phyloP scores from a whole-genome alignment of 1,140 invertebrate species.

The Drosophila insularis region DNA sequence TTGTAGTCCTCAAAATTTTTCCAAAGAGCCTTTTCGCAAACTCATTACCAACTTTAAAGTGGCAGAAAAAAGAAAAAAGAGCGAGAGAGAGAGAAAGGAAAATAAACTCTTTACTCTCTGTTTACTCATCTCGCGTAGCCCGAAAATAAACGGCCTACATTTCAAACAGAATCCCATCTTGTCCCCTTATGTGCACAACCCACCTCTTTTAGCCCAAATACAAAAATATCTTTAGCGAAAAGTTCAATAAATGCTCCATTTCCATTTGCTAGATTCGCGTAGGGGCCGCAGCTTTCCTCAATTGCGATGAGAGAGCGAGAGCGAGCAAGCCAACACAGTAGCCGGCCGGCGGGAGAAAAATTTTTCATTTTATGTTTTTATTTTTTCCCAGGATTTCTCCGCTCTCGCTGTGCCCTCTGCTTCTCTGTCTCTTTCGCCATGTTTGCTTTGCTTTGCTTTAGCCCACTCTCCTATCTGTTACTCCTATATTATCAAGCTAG shows the following conservation, averaged over 20 bases:
- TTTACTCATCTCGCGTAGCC: conserved; percentile 23
- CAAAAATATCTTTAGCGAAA: conserved; percentile 74
- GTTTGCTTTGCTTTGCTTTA: background rate
- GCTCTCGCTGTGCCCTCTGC: background rate
- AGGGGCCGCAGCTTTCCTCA: conserved; percentile 27
- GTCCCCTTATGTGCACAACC: background rate
- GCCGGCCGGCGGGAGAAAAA: conserved; percentile 18
- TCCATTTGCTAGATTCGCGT: conserved; percentile 47
- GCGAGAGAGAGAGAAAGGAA: conserved; percentile 11
- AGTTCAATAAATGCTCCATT: conserved; percentile 79
- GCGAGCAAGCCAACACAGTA: conserved; percentile 17
- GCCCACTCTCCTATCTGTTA: conserved; percentile 1
- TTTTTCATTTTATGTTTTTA: conserved; percentile 57
- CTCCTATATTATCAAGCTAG: conserved; percentile 21
- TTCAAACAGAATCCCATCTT: conserved; percentile 15
- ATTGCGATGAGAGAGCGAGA: conserved; percentile 34
- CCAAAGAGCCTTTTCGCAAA: conserved; percentile 3
- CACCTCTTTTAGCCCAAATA: conserved; percentile 53
- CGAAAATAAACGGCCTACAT: conserved; percentile 69
- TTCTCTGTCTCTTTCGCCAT: background rate
- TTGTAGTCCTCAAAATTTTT: too few species aligned
- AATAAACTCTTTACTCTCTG: conserved; percentile 39
- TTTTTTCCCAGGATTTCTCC: background rate
- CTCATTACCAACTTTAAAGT: conserved; percentile 48
- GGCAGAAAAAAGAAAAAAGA: background rate